phyloP scores from a whole-genome alignment of 2,113 vertebrate species.

The Lipophrys pholis region DNA sequence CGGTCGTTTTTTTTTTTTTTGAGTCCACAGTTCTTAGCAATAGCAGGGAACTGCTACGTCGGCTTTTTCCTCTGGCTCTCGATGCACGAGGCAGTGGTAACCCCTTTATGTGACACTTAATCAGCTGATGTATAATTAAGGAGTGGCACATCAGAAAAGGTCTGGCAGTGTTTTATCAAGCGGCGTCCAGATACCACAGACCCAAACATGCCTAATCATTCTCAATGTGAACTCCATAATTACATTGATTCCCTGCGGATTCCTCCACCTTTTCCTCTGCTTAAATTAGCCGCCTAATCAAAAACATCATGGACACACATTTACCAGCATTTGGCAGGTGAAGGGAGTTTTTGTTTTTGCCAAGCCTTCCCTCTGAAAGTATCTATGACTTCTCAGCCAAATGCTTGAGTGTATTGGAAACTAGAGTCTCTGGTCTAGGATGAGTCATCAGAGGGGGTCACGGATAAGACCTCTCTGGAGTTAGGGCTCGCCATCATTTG shows the following conservation, averaged over 20 bases:
- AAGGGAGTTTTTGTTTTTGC: constrained; percentile 2
- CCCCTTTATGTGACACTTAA: neutral
- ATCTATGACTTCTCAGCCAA: constrained; percentile 9
- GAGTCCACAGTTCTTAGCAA: no score
- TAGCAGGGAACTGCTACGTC: neutral
- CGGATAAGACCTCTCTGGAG: constrained; percentile 17
- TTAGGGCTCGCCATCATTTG: constrained; percentile 24
- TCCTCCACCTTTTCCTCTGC: neutral
- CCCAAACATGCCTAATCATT: neutral
- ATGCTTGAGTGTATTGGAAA: constrained; percentile 32
- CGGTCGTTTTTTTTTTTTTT: no score
- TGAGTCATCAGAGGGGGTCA: constrained; percentile 46
- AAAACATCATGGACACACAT: constrained; percentile 14
- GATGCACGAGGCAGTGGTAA: neutral
- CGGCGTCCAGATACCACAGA: neutral
- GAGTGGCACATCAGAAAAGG: neutral
- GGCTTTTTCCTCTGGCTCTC: no score
- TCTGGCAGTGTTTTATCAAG: neutral
- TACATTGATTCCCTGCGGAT: no score
- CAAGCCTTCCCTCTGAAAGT: constrained; percentile 10
- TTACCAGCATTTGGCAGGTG: constrained; percentile 18
- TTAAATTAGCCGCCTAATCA: neutral
- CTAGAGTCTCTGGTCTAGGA: constrained; percentile 20
- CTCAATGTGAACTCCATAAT: neutral
- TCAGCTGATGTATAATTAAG: neutral